These are phyloP conservation scores for Dendrolimus punctatus DNA, from an alignment of 1,140 invertebrate genomes.

Conservation along the genomic window DNA sequence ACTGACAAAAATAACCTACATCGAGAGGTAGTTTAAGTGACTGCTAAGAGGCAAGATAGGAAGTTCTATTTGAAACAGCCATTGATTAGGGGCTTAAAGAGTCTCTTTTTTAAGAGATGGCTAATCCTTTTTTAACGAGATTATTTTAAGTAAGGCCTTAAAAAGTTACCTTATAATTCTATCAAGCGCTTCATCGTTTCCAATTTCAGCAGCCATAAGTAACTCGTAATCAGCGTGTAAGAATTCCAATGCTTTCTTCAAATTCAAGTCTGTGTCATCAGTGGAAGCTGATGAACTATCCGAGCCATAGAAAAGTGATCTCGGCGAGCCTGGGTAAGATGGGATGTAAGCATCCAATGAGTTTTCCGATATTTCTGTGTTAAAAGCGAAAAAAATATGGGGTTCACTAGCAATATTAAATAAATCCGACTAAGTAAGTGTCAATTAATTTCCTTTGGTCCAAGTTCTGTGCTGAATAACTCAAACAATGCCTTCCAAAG, in stretches of 20 bases:
- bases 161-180: slow-evolving; percentile 32
- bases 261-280: slow-evolving; percentile 13
- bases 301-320: slow-evolving; percentile 20
- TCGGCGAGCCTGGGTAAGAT: slow-evolving; percentile 34
- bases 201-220: slow-evolving; percentile 42
- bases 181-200: slow-evolving; percentile 31
- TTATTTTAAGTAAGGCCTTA: no score
- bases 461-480: no score
- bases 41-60: no score
- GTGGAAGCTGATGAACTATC: slow-evolving; percentile 8
- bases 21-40: no score
- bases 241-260: slow-evolving; percentile 34
- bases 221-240: slow-evolving; percentile 44
- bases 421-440: no score
- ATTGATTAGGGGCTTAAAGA: no score
- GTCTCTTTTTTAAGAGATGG: not conserved
- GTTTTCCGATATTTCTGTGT: slow-evolving; percentile 30
- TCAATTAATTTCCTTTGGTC: no score
- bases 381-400: not conserved
- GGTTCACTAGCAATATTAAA: no score
- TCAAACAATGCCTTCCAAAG: no score
- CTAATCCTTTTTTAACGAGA: not conserved
- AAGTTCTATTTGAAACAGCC: no score
- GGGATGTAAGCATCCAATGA: slow-evolving; percentile 35
- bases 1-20: no score